Conservation (phyloP, 2,113 vertebrate species). For the Candoia aspera region DNA sequence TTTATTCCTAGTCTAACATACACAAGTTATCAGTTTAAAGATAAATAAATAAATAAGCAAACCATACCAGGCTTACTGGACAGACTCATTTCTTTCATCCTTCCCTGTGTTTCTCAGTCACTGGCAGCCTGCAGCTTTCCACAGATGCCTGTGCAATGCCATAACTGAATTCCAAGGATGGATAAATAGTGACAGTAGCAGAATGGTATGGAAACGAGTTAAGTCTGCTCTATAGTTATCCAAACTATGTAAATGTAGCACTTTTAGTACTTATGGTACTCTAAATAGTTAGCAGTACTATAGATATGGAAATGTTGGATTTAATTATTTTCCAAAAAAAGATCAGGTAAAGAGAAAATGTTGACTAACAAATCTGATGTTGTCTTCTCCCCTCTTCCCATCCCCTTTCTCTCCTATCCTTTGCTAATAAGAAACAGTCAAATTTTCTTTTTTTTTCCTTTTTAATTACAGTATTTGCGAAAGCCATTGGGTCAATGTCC, state of each 20-base stretch:
- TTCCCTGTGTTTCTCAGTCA: background rate
- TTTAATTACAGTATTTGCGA: background rate
- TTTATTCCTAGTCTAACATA: background rate
- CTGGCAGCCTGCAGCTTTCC: background rate
- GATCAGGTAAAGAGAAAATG: background rate
- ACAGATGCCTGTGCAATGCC: background rate
- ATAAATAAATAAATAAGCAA: background rate
- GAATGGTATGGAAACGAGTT: background rate
- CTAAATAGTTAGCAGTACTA: background rate
- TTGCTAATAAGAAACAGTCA: background rate
- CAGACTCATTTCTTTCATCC: background rate
- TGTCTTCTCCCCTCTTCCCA: background rate
- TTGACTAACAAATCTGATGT: background rate
- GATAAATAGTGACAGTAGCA: background rate
- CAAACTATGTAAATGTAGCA: background rate
- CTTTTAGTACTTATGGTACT: background rate
- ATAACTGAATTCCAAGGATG: background rate
- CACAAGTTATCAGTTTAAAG: background rate
- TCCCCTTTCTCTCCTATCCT: background rate
- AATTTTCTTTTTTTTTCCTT: background rate
- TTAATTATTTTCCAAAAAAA: background rate
- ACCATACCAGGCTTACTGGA: background rate
- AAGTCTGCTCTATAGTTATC: accelerated
- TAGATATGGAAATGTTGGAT: background rate
- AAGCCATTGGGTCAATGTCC: background rate